Percentiles rank a stretch among this genome's conserved stretches.
These are phyloP conservation scores for Brachionus plicatilis DNA, from an alignment of 1,140 invertebrate genomes.

Conservation along the genomic window DNA sequence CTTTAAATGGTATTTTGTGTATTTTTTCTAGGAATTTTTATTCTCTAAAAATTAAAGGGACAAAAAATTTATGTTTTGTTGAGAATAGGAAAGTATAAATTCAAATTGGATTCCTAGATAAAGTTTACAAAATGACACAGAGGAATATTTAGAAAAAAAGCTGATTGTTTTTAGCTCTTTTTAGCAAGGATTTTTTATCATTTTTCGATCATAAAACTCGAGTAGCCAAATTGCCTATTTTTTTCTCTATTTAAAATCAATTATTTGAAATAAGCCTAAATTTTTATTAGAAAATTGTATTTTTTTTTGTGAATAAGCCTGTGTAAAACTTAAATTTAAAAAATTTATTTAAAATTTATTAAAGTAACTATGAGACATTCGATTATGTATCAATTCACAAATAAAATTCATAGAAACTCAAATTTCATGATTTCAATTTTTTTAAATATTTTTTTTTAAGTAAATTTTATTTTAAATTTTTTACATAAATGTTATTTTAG, in stretches of 20 bases:
- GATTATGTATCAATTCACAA: neutral
- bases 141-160: neutral
- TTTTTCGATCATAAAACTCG: no score
- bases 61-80: no score
- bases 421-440: neutral
- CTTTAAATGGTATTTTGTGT: no score
- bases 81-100: no score
- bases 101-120: no score
- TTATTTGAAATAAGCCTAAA: neutral
- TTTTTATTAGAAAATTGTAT: neutral
- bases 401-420: neutral
- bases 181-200: no score
- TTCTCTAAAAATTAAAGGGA: neutral
- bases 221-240: neutral
- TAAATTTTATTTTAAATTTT: neutral
- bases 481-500: neutral
- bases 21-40: neutral
- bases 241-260: neutral
- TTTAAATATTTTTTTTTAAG: no score
- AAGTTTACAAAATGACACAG: no score
- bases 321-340: neutral
- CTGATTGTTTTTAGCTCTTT: no score
- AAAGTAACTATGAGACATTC: neutral
- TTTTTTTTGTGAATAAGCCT: neutral
- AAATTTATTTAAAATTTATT: neutral